A percentile compares a stretch with the other conserved stretches of the same genome.
Evolutionary conservation across 1,140 invertebrate species (phyloP).

Genomic region (Calliphora vicina): DNA sequence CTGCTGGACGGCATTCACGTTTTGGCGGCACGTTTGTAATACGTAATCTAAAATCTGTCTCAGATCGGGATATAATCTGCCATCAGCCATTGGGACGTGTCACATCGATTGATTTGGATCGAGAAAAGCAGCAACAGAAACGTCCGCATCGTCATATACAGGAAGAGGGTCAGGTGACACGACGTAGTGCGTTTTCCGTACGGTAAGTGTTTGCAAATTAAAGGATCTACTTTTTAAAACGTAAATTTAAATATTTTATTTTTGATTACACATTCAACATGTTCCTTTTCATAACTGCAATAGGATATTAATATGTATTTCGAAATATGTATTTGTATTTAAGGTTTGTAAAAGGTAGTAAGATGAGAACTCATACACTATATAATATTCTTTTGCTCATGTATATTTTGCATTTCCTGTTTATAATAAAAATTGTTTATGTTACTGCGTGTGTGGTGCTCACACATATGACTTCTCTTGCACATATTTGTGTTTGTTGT

Average conservation of each 20-base stretch:
- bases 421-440: neutral
- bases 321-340: too few relatives aligned
- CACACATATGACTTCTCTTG: neutral
- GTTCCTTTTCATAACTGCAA: too few relatives aligned
- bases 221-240: too few relatives aligned
- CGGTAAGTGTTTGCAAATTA: conserved; percentile 61
- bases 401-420: neutral
- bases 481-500: neutral
- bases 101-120: conserved; percentile 79
- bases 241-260: too few relatives aligned
- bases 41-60: conserved; percentile 92
- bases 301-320: too few relatives aligned
- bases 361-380: too few relatives aligned
- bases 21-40: conserved; percentile 94
- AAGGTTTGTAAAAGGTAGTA: too few relatives aligned
- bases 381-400: neutral
- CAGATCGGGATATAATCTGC: conserved; percentile 87
- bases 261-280: too few relatives aligned
- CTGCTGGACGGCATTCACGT: conserved; percentile 76
- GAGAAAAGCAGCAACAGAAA: conserved; percentile 72
- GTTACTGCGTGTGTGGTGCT: neutral
- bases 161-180: conserved; percentile 66
- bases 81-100: conserved; percentile 84
- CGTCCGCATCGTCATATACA: conserved; percentile 66
- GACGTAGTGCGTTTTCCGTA: conserved; percentile 81